Evolutionary conservation across 2,797 vertebrate genomes (phyloP).

Genomic region (Sciurus carolinensis): DNA sequence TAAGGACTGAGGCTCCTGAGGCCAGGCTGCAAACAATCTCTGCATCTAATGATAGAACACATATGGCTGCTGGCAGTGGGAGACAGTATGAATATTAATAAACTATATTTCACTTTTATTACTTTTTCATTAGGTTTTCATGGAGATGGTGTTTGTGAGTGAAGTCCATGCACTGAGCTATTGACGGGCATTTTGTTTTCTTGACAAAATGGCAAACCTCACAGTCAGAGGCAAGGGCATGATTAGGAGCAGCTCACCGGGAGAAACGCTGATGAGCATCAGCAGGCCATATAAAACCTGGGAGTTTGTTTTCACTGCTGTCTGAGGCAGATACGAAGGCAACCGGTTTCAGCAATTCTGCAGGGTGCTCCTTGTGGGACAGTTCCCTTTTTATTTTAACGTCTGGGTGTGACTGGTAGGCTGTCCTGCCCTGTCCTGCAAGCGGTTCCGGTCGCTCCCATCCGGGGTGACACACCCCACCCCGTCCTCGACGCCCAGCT

Average conservation of each 20-base stretch:
- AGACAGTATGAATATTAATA: slow-evolving; percentile 74
- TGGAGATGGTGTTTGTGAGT: slow-evolving; percentile 66
- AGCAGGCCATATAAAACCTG: background rate
- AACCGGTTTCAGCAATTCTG: background rate
- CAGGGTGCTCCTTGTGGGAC: background rate
- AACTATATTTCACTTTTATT: slow-evolving; percentile 68
- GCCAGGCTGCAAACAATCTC: background rate
- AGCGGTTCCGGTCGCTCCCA: background rate
- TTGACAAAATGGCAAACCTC: slow-evolving; percentile 39
- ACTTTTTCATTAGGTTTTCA: slow-evolving; percentile 74
- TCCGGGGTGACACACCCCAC: background rate
- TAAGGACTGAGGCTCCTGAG: background rate
- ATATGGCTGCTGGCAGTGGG: slow-evolving; percentile 35
- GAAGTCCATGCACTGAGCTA: background rate
- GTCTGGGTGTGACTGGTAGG: background rate
- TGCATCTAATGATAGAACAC: slow-evolving; percentile 19
- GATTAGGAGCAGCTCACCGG: background rate
- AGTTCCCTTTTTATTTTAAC: background rate
- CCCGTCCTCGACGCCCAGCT: no score
- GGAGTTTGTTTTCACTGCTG: background rate
- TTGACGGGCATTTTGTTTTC: slow-evolving; percentile 65
- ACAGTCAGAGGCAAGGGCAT: background rate
- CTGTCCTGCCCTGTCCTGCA: background rate
- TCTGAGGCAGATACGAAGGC: background rate
- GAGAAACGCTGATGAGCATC: background rate